Percentiles rank a stretch among this genome's conserved stretches.
Evolutionary conservation across 2,888 invertebrate genomes (phyloP).

Genomic region (Megaustenia siamemsis): DNA sequence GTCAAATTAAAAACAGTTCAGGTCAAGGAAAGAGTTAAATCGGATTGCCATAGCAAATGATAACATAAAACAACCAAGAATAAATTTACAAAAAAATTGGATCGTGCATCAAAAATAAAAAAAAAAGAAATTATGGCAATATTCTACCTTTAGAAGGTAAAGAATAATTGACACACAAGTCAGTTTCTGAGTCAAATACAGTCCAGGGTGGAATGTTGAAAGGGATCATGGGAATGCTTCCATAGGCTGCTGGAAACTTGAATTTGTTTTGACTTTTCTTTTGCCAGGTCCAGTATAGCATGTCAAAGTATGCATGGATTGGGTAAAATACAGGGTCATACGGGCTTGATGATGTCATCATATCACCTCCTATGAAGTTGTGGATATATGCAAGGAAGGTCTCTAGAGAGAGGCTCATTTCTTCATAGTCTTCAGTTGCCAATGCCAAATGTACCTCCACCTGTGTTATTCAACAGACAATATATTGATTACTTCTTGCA

Average conservation of each 20-base stretch:
- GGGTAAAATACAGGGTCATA: slow-evolving; percentile 75
- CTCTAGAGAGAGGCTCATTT: slow-evolving; percentile 73
- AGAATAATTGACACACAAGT: slow-evolving; percentile 71
- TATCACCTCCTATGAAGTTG: slow-evolving; percentile 74
- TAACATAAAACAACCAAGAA: too few relatives aligned
- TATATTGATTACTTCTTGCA: too few relatives aligned
- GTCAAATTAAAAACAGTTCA: too few relatives aligned
- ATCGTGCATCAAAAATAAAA: too few relatives aligned
- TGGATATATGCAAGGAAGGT: slow-evolving; percentile 72
- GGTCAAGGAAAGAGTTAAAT: too few relatives aligned
- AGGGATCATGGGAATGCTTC: slow-evolving; percentile 74
- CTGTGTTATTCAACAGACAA: slow-evolving; percentile 58
- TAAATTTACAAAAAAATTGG: too few relatives aligned
- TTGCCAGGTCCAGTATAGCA: slow-evolving; percentile 76
- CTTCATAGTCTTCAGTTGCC: slow-evolving; percentile 70
- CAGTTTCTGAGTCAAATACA: slow-evolving; percentile 67
- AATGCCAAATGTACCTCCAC: slow-evolving; percentile 71
- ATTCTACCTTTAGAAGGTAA: slow-evolving; percentile 59
- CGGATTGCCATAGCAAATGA: too few relatives aligned
- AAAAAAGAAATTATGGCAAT: not conserved
- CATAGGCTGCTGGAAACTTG: slow-evolving; percentile 71
- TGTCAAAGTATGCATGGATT: slow-evolving; percentile 73
- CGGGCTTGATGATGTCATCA: slow-evolving; percentile 69
- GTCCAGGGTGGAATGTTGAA: slow-evolving; percentile 71
- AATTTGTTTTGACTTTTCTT: slow-evolving; percentile 69